Percentiles rank a stretch among this genome's conserved stretches.
Evolutionary conservation across 2,888 invertebrate species (phyloP).

Genomic region (Melanostoma mellinum): DNA sequence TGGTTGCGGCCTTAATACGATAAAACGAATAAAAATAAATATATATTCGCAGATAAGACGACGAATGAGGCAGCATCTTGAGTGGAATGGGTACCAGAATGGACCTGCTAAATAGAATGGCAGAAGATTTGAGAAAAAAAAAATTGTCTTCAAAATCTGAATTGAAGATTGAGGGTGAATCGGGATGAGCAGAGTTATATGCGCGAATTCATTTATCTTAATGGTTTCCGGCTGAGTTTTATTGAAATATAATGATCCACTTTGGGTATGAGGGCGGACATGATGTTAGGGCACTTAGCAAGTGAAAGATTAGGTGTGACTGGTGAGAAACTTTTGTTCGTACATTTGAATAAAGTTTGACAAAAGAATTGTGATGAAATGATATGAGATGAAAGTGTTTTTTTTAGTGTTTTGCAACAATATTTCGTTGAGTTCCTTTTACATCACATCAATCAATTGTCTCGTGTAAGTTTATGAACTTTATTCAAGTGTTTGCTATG

Average conservation of each 20-base stretch:
- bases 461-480: no score
- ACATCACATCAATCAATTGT: no score
- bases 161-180: constrained; percentile 18
- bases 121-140: constrained; percentile 54
- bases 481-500: no score
- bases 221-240: constrained; percentile 77
- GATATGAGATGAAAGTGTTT: no score
- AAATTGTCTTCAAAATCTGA: constrained; percentile 34
- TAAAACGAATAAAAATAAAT: constrained; percentile 72
- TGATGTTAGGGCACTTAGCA: constrained; percentile 18
- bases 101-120: constrained; percentile 59
- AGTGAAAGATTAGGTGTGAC: constrained; percentile 27
- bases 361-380: no score
- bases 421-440: no score
- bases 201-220: constrained; percentile 75
- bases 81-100: constrained; percentile 57
- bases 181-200: constrained; percentile 30
- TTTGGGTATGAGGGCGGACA: constrained; percentile 32
- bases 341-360: no score
- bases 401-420: no score
- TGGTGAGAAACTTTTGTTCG: no score
- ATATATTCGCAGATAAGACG: constrained; percentile 72
- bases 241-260: constrained; percentile 74
- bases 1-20: constrained; percentile 67
- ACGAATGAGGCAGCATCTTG: constrained; percentile 68